phyloP scores from a whole-genome alignment of 2,888 invertebrate species.

The Matsumyia berberina region DNA sequence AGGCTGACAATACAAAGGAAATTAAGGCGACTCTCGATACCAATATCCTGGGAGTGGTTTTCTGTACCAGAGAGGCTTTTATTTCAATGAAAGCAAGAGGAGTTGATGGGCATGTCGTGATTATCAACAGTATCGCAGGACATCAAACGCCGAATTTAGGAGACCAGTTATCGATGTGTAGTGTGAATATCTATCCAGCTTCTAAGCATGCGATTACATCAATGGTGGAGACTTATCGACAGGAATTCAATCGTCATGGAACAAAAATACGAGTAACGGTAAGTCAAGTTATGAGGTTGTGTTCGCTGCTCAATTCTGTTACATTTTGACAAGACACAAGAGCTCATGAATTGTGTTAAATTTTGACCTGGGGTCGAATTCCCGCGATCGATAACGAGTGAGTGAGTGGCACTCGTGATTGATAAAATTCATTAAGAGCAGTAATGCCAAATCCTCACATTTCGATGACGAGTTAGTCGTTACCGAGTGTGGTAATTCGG shows the following conservation, averaged over 20 bases:
- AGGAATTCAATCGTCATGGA: conserved; percentile 80
- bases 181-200: conserved; percentile 81
- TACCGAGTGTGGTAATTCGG: too few relatives aligned
- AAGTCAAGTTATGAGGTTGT: background rate
- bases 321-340: too few relatives aligned
- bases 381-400: too few relatives aligned
- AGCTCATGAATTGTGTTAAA: too few relatives aligned
- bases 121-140: conserved; percentile 84
- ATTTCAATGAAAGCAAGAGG: conserved; percentile 84
- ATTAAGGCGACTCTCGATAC: conserved; percentile 83
- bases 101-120: conserved; percentile 85
- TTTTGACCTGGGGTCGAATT: too few relatives aligned
- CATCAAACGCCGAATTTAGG: conserved; percentile 79
- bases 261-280: conserved; percentile 79
- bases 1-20: conserved; percentile 77
- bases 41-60: conserved; percentile 84
- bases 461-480: too few relatives aligned
- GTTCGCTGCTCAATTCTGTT: too few relatives aligned
- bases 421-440: too few relatives aligned
- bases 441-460: too few relatives aligned
- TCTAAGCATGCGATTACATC: conserved; percentile 83
- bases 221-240: conserved; percentile 81
- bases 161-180: too few relatives aligned
- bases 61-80: conserved; percentile 85
- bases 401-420: too few relatives aligned